Conservation (phyloP, 2,888 invertebrate genomes). For the Uloborus plumipes region DNA sequence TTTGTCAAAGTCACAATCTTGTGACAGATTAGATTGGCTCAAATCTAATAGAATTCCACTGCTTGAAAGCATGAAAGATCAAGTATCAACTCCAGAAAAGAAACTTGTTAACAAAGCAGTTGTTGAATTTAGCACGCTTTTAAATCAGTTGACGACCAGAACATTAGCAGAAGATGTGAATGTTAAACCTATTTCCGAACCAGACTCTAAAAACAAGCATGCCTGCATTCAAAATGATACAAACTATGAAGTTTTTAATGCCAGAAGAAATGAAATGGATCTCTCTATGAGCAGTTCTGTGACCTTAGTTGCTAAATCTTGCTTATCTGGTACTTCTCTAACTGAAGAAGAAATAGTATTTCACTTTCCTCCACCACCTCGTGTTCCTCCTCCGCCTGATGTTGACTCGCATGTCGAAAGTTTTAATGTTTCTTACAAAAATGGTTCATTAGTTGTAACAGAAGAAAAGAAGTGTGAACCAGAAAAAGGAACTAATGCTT, state of each 20-base stretch:
- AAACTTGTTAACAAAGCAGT: conserved; percentile 54
- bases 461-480: background rate
- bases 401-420: conserved; percentile 29
- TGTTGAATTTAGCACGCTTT: conserved; percentile 52
- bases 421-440: conserved; percentile 52
- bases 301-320: conserved; percentile 41
- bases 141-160: conserved; percentile 46
- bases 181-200: background rate
- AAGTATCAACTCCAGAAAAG: conserved; percentile 13
- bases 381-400: conserved; percentile 41
- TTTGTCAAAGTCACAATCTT: conserved; percentile 44
- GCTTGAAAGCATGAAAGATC: conserved; percentile 17
- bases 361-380: conserved; percentile 60
- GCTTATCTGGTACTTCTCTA: conserved; percentile 18
- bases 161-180: conserved; percentile 42
- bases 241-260: background rate
- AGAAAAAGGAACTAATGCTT: background rate
- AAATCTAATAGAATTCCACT: conserved; percentile 7
- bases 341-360: conserved; percentile 62
- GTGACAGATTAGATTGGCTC: conserved; percentile 43
- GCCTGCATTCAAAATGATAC: background rate
- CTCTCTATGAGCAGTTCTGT: conserved; percentile 18
- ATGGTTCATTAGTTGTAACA: conserved; percentile 39
- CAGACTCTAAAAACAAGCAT: background rate
- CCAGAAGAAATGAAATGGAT: background rate